Evolutionary conservation across 2,113 vertebrate genomes (phyloP).

Genomic region (Dendropsophus ebraccatus): DNA sequence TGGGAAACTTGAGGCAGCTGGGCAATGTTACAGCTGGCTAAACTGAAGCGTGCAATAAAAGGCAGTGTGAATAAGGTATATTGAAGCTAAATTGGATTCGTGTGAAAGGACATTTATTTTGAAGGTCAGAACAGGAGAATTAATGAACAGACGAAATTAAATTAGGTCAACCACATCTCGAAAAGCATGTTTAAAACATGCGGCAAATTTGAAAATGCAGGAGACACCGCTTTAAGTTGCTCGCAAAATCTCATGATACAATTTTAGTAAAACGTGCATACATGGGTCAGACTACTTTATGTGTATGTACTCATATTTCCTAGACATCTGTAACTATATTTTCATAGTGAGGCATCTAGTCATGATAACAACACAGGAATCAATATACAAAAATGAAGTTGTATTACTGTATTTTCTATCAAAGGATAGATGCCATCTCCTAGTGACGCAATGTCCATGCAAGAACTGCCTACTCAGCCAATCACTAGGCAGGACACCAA

Average conservation of each 20-base stretch:
- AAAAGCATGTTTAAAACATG: conserved; percentile 73
- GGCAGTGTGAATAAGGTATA: conserved; percentile 82
- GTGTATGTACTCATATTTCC: neutral
- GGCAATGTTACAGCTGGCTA: conserved; percentile 78
- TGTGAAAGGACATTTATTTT: conserved; percentile 76
- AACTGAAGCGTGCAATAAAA: conserved; percentile 76
- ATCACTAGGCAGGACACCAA: too few relatives aligned
- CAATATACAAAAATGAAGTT: neutral
- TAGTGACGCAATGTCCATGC: too few relatives aligned
- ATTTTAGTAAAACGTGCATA: conserved; percentile 53
- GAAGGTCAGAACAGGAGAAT: conserved; percentile 67
- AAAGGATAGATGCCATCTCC: neutral
- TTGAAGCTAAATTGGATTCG: conserved; percentile 81
- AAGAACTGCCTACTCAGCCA: too few relatives aligned
- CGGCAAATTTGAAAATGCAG: conserved; percentile 68
- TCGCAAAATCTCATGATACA: conserved; percentile 52
- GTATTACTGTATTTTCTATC: too few relatives aligned
- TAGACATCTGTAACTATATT: neutral
- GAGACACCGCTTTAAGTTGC: conserved; percentile 62
- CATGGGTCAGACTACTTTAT: neutral
- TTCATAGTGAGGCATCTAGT: neutral
- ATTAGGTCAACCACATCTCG: conserved; percentile 72
- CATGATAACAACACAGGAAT: neutral
- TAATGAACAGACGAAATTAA: conserved; percentile 79
- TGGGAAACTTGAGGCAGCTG: conserved; percentile 75